Evolutionary conservation across 1,140 invertebrate species (phyloP), one percentile per base, ranked within the genome.

Genomic region (Drosophila lacteicornis): DNA sequence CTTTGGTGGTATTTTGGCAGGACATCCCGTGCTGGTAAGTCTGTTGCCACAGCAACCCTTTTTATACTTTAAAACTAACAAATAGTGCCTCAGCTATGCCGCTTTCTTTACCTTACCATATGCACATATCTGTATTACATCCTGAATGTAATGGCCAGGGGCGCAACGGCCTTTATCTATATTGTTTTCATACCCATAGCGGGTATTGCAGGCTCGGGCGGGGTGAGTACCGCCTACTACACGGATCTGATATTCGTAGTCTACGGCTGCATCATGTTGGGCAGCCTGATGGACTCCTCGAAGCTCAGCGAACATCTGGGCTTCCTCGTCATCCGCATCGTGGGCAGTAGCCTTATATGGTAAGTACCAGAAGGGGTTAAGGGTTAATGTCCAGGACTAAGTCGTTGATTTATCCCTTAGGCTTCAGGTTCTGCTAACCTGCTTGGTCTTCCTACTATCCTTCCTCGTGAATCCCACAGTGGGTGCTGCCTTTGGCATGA

Each of bases 401-500:
- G 4, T 12, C n/a, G 17, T 3, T 42, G 3, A 49, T 6, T 30
- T 33, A 9, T 47, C 25, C 8, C 6, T 2, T 11, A 87, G 84
- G 1, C 38, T 87, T 7, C 84, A 88, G 38, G 0, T 69, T 2
- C 9, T 69, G 4, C 12, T 87, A n/a, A 1, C 65, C 3, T 0
- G 30, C 0, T 2, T 2, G n/a, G 27, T 47, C 19, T 27, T 27
- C 1, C 0, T 68, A 5, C 4, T 19, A 0, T 40, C 69, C 2
- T 12, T 75, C 11, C 0, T 84, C 0, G 8, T 71, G 1, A 43
- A 45, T 36, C 38, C 49, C 13, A 75, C 84, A 1, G 12, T 88
- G 5, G 47, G 60, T 3, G 12, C 61, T 2, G 80, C 84, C 0
- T 50, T 87, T 59, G 74, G 57, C 47, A 88, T 87, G 84, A 87